A percentile compares a stretch with the other conserved stretches of the same genome.
phyloP scores from a whole-genome alignment of 2,888 invertebrate genomes.

The Macrophya annulata region DNA sequence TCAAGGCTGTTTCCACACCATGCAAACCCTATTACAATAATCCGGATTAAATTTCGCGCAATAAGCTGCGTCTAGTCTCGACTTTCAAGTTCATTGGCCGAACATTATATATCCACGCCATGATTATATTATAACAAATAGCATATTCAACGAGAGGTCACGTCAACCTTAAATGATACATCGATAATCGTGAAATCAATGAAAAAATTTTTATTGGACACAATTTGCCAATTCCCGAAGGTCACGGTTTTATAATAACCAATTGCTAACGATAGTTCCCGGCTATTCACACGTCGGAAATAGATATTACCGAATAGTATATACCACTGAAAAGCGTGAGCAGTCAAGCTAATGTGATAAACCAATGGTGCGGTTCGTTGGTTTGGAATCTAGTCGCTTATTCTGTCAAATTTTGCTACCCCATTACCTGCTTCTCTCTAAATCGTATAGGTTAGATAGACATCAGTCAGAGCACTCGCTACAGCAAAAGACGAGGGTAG shows the following conservation, averaged over 20 bases:
- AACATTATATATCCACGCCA: background rate
- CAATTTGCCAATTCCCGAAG: background rate
- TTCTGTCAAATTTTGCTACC: constrained; percentile 49
- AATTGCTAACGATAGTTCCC: background rate
- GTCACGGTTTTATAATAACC: background rate
- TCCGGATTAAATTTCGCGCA: constrained; percentile 50
- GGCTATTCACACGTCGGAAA: background rate
- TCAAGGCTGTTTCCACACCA: constrained; percentile 23
- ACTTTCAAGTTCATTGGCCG: constrained; percentile 33
- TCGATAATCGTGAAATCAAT: background rate
- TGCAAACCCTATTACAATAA: constrained; percentile 50
- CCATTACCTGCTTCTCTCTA: constrained; percentile 48
- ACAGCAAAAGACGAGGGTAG: constrained; percentile 32
- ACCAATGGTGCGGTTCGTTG: constrained; percentile 52
- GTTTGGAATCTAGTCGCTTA: constrained; percentile 42
- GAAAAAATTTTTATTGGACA: background rate
- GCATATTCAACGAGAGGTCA: constrained; percentile 22
- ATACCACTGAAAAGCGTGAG: constrained; percentile 12
- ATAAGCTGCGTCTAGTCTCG: constrained; percentile 52
- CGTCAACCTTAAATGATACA: background rate
- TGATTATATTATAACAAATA: background rate
- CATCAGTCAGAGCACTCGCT: constrained; percentile 14
- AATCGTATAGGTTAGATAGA: constrained; percentile 47
- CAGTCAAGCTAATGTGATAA: constrained; percentile 44
- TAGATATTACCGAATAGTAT: constrained; percentile 25